Evolutionary conservation across 1,140 invertebrate species (phyloP), one percentile per base, ranked within the genome.

Genomic region (Geopemphigus sp.): DNA sequence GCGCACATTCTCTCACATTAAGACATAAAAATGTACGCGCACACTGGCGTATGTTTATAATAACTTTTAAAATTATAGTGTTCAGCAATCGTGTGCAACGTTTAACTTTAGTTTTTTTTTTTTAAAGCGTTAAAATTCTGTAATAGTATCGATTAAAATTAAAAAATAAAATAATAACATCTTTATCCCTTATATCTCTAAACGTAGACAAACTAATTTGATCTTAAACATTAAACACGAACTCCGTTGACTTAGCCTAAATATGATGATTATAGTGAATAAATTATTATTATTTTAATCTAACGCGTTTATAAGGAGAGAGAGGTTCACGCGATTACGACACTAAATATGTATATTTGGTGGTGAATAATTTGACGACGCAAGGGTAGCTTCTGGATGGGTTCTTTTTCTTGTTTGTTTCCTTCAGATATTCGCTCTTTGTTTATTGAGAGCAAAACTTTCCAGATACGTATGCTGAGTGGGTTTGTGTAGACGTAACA

Each of bases 401-500:
- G 32, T 39, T 39, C 32, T 39, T 39, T 8, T 8, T 39, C 32
- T 39, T n/a, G n/a, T n/a, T n/a, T n/a, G n/a, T 39, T 61, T 81
- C 76, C 5, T 59, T 82, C 50, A 50, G 78, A 72, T 59, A 24
- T 45, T 26, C 11, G 26, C 29, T 81, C 74, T 64, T 82, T 61
- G 47, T 83, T 81, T 45, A 82, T 78, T 78, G 56, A 78, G 74
- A 26, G 56, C 74, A 61, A 78, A 78, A 78, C 74, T 82, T 80
- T 93, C 91, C 81, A 97, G 85, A 85, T 96, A 97, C 83, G 91
- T 91, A 82, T 93, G 90, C 86, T 96, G 94, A 81, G 95, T 91
- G 82, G 95, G 94, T 88, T 96, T 96, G 87, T 96, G 93, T 83
- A 93, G 88, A 72, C 93, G 91, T 74, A 97, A 88, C 85, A 94